Evolutionary conservation across 2,797 vertebrate species (phyloP).

Genomic region (Malurus leucopterus): DNA sequence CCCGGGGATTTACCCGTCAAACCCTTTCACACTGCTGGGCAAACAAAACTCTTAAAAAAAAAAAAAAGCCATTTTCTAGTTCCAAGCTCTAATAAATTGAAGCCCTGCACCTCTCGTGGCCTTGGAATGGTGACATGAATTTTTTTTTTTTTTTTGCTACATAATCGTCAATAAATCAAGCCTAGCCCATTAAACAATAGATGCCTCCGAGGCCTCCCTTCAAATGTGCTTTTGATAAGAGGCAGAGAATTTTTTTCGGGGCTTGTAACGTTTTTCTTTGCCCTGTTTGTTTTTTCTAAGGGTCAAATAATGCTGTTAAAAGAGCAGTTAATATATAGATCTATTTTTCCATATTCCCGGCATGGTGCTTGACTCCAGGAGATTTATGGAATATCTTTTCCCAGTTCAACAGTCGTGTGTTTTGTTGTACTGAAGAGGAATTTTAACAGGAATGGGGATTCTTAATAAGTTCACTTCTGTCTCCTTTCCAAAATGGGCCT

Average conservation of each 20-base stretch:
- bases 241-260: conserved; percentile 28
- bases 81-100: background rate
- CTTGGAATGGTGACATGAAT: background rate
- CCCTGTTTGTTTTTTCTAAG: conserved; percentile 62
- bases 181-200: conserved; percentile 51
- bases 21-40: background rate
- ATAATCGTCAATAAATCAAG: conserved; percentile 58
- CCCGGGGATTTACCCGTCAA: conserved; percentile 25
- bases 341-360: conserved; percentile 52
- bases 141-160: background rate
- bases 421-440: conserved; percentile 47
- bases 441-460: conserved; percentile 40
- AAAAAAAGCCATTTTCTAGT: background rate
- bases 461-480: conserved; percentile 47
- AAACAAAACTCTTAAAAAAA: background rate
- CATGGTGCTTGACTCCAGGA: conserved; percentile 53
- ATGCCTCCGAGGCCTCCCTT: conserved; percentile 46
- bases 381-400: conserved; percentile 63
- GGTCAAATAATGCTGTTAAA: conserved; percentile 64
- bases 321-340: conserved; percentile 52
- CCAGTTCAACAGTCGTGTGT: conserved; percentile 51
- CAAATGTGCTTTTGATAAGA: conserved; percentile 67
- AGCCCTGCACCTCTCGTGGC: background rate
- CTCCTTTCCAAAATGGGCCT: conserved; percentile 39
- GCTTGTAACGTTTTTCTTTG: conserved; percentile 55